phyloP scores from a whole-genome alignment of 2,888 invertebrate genomes.

The Noctua janthina region DNA sequence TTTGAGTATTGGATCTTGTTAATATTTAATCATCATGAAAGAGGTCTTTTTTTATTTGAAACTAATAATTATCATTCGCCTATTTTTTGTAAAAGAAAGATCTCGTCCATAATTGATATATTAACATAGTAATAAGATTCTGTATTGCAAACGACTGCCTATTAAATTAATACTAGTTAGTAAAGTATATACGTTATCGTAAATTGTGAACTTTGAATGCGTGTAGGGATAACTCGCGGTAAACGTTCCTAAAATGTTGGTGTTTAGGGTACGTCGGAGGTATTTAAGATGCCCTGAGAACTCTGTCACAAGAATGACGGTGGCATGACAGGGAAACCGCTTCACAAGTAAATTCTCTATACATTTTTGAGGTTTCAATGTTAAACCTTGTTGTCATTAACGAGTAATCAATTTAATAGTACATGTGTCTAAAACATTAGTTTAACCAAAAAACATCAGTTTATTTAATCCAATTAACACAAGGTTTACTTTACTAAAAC shows the following conservation, averaged over 20 bases:
- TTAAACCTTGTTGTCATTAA: neutral
- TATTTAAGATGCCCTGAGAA: slow-evolving; percentile 41
- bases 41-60: too few relatives aligned
- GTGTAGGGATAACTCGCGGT: slow-evolving; percentile 35
- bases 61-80: too few relatives aligned
- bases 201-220: slow-evolving; percentile 18
- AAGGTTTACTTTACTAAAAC: neutral
- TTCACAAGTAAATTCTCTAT: slow-evolving; percentile 13
- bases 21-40: neutral
- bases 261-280: slow-evolving; percentile 12
- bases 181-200: neutral
- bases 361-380: slow-evolving; percentile 10
- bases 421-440: neutral
- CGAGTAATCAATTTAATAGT: neutral
- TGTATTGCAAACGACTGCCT: neutral
- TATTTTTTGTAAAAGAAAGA: neutral
- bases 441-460: too few relatives aligned
- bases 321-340: slow-evolving; percentile 16
- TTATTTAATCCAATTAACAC: too few relatives aligned
- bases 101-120: neutral
- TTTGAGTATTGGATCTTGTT: neutral
- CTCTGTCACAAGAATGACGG: slow-evolving; percentile 23
- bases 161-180: slow-evolving; percentile 11
- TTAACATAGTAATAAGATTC: neutral
- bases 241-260: slow-evolving; percentile 44